A percentile compares a stretch with the other conserved stretches of the same genome.
These are phyloP conservation scores for Pitangus sulphuratus DNA, from an alignment of 2,797 vertebrate species.

Conservation along the genomic window DNA sequence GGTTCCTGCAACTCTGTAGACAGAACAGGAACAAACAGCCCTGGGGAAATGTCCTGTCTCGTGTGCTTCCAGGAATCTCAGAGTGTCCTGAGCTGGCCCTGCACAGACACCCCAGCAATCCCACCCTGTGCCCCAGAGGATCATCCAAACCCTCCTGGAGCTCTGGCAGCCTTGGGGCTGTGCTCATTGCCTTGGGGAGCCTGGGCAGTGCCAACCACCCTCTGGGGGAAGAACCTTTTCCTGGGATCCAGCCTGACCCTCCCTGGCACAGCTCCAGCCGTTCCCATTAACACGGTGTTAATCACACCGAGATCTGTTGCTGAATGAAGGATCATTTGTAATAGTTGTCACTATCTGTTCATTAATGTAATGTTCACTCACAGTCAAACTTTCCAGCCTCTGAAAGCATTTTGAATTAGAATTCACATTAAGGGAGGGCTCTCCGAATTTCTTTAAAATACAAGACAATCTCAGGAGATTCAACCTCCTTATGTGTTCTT, in stretches of 20 bases:
- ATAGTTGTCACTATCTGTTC: background rate
- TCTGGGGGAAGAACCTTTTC: background rate
- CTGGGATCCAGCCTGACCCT: fast-evolving
- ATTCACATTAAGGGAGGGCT: background rate
- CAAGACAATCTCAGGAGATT: background rate
- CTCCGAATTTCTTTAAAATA: background rate
- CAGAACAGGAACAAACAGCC: background rate
- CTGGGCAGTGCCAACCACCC: background rate
- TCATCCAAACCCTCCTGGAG: background rate
- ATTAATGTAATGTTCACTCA: background rate
- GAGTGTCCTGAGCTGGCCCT: background rate
- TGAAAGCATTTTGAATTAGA: background rate
- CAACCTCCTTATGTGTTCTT: background rate
- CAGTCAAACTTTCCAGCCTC: background rate
- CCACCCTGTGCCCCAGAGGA: fast-evolving
- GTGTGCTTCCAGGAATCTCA: background rate
- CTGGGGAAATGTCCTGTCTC: background rate
- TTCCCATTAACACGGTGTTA: background rate
- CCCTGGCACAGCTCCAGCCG: fast-evolving
- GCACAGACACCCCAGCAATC: background rate
- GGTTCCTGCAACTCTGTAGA: background rate
- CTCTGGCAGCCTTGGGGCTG: background rate
- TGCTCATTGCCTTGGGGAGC: background rate
- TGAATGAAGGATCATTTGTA: background rate
- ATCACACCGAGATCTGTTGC: background rate